These are phyloP conservation scores for Eupleurogrammus muticus DNA, from an alignment of 2,797 vertebrate genomes.

Conservation along the genomic window DNA sequence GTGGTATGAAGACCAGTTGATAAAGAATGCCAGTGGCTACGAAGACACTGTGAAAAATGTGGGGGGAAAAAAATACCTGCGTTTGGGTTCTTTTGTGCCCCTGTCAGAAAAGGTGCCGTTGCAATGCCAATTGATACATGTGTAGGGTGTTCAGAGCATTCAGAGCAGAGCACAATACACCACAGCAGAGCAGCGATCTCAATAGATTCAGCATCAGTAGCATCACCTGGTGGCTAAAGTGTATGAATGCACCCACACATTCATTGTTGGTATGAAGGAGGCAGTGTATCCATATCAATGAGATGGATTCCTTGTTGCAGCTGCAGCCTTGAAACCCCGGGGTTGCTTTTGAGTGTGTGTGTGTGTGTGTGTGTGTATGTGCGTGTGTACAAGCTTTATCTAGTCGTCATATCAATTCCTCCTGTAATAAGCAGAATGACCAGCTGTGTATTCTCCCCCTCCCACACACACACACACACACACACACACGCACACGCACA, in stretches of 20 bases:
- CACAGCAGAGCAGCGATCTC: neutral
- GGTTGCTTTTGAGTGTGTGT: conserved; percentile 36
- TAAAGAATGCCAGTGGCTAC: neutral
- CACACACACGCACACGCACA: too few relatives aligned
- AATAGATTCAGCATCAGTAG: conserved; percentile 20
- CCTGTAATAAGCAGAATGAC: conserved; percentile 61
- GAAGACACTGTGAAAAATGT: neutral
- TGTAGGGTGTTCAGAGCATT: conserved; percentile 2
- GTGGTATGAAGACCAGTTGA: neutral
- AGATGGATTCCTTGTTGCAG: conserved; percentile 63
- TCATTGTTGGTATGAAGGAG: conserved; percentile 55
- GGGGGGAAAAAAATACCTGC: too few relatives aligned
- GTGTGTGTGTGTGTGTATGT: conserved; percentile 21
- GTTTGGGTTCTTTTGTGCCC: neutral
- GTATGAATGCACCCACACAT: conserved; percentile 40
- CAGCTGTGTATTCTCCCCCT: conserved; percentile 70
- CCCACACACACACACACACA: conserved; percentile 24
- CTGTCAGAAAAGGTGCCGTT: neutral
- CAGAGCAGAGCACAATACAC: neutral
- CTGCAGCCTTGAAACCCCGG: conserved; percentile 78
- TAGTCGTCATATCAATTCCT: conserved; percentile 53
- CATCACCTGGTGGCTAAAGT: conserved; percentile 57
- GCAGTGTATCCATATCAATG: conserved; percentile 71
- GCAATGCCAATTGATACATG: neutral
- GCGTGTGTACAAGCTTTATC: conserved; percentile 51